A percentile compares a stretch with the other conserved stretches of the same genome.
Conservation (phyloP, 2,797 vertebrate genomes). For the Microhierax caerulescens region DNA sequence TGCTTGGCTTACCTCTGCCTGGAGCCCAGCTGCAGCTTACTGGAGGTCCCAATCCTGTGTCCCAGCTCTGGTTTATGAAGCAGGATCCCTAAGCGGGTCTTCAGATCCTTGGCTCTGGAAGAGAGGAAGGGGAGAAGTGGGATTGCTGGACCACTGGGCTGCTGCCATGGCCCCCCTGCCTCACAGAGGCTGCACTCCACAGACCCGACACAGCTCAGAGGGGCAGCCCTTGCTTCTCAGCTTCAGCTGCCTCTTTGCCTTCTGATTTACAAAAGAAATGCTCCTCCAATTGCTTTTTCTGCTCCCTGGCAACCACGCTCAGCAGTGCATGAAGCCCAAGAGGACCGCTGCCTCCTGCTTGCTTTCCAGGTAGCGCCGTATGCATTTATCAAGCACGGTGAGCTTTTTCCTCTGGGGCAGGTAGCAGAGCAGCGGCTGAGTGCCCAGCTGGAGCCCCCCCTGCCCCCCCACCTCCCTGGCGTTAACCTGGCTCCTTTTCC, state of each 20-base stretch:
- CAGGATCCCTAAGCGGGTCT: slow-evolving; percentile 85
- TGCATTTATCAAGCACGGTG: not conserved
- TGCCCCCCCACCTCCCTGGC: not conserved
- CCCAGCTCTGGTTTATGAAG: slow-evolving; percentile 82
- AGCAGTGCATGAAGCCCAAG: not conserved
- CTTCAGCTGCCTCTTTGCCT: not conserved
- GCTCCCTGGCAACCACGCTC: slow-evolving; percentile 14
- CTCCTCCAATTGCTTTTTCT: not conserved
- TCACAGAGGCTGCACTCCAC: not conserved
- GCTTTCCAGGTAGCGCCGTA: not conserved
- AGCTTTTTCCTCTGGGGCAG: not conserved
- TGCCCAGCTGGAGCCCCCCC: not conserved
- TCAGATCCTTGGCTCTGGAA: slow-evolving; percentile 89
- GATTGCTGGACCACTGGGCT: rapidly evolving
- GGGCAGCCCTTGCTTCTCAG: not conserved
- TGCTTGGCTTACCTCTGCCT: slow-evolving; percentile 66
- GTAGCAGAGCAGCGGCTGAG: not conserved
- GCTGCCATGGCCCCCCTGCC: rapidly evolving
- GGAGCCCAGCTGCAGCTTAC: slow-evolving; percentile 62
- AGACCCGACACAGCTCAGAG: rapidly evolving
- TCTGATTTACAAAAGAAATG: not conserved
- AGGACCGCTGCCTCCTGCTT: not conserved
- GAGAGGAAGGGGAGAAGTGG: not conserved
- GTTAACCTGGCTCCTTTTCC: not conserved
- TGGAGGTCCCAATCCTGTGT: slow-evolving; percentile 16